phyloP scores from a whole-genome alignment of 2,113 vertebrate genomes.

The Zootoca vivipara region DNA sequence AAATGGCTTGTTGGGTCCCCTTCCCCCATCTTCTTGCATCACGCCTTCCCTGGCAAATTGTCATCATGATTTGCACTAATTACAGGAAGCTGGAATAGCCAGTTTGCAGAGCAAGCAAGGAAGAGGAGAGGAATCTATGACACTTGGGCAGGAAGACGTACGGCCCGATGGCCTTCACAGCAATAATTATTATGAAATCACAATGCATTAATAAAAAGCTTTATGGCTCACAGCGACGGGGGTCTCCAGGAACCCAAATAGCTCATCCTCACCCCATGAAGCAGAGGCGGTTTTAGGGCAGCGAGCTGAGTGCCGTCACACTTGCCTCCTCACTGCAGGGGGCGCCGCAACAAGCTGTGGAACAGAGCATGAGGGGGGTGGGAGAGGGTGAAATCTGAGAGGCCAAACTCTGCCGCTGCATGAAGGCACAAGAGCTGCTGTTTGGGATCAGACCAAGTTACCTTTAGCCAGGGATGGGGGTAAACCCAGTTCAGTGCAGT shows the following conservation, averaged over 20 bases:
- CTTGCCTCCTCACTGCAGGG: too few species aligned
- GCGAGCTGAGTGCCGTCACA: too few species aligned
- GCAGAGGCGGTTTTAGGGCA: too few species aligned
- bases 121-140: not conserved
- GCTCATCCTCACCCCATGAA: too few species aligned
- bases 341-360: not conserved
- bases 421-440: too few species aligned
- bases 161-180: not conserved
- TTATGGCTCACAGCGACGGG: not conserved
- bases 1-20: not conserved
- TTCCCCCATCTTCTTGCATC: not conserved
- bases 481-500: too few species aligned
- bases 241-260: not conserved
- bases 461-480: too few species aligned
- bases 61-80: not conserved
- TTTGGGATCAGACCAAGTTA: not conserved
- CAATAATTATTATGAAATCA: not conserved
- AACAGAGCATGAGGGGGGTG: too few species aligned
- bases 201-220: not conserved
- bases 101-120: not conserved
- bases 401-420: too few species aligned
- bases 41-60: not conserved
- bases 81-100: not conserved
- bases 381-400: too few species aligned
- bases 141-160: not conserved